Evolutionary conservation across 2,888 invertebrate genomes (phyloP).

Genomic region (Epiblema foenella): DNA sequence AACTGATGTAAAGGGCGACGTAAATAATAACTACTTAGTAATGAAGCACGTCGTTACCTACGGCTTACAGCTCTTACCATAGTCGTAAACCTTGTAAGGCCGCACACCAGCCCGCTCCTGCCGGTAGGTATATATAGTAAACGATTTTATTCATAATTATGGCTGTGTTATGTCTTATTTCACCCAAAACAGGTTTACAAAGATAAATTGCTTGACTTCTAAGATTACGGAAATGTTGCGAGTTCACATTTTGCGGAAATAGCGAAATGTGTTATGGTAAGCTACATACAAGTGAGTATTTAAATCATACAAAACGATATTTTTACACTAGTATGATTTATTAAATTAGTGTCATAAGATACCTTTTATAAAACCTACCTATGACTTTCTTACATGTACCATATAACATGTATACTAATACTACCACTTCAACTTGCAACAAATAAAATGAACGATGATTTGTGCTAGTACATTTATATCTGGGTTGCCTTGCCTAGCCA

Average conservation of each 20-base stretch:
- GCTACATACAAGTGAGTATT: background rate
- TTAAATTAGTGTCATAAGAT: background rate
- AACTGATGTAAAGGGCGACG: constrained; percentile 58
- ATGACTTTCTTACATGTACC: too few relatives aligned
- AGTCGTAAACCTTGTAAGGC: constrained; percentile 58
- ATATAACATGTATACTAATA: background rate
- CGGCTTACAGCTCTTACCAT: constrained; percentile 63
- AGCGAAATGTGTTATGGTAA: background rate
- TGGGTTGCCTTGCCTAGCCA: constrained; percentile 52
- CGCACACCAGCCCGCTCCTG: constrained; percentile 49
- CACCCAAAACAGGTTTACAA: constrained; percentile 25
- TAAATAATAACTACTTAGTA: constrained; percentile 73
- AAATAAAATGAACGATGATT: background rate
- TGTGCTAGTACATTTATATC: constrained; percentile 5
- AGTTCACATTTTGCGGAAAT: constrained; percentile 4
- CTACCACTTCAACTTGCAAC: background rate
- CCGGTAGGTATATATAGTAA: constrained; percentile 58
- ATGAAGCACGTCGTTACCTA: constrained; percentile 70
- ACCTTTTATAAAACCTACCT: too few relatives aligned
- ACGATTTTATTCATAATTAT: constrained; percentile 44
- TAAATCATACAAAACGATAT: background rate
- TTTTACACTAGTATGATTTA: background rate
- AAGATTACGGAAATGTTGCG: constrained; percentile 23
- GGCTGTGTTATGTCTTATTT: constrained; percentile 46
- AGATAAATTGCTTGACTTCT: constrained; percentile 18